A percentile compares a stretch with the other conserved stretches of the same genome.
Evolutionary conservation across 2,113 vertebrate genomes (phyloP).

Genomic region (Porphyrio hochstetteri): DNA sequence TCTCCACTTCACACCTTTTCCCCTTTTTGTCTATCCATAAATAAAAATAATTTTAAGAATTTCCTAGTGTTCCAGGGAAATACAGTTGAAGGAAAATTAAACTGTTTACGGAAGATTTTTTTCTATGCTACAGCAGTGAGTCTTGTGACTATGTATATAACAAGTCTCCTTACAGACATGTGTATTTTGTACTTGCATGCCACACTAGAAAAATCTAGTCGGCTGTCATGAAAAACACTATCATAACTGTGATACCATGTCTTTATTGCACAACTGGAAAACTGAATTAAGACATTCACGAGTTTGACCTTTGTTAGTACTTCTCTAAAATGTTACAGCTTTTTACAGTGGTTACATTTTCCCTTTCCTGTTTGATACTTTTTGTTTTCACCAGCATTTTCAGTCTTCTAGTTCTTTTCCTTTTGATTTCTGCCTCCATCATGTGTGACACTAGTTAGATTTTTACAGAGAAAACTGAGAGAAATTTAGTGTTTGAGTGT

Average conservation of each 20-base stretch:
- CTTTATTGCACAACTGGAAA: not conserved
- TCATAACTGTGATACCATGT: not conserved
- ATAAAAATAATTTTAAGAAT: not conserved
- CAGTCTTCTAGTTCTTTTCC: not conserved
- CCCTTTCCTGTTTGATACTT: not conserved
- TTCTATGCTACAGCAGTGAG: not conserved
- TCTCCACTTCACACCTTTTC: not conserved
- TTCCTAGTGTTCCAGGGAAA: not conserved
- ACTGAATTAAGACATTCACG: not conserved
- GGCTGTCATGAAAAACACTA: not conserved
- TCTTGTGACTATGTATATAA: not conserved
- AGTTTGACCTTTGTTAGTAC: not conserved
- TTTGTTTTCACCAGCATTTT: not conserved
- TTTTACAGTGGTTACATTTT: not conserved
- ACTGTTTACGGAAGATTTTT: not conserved
- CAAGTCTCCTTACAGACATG: not conserved
- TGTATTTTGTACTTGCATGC: not conserved
- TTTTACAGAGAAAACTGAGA: not conserved
- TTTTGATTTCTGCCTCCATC: not conserved
- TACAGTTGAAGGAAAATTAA: not conserved
- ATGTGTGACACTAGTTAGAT: not conserved
- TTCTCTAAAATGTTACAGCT: not conserved
- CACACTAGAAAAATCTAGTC: not conserved
- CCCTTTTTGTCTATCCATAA: not conserved
- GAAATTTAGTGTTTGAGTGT: not conserved